Percentiles rank a stretch among this genome's conserved stretches.
phyloP scores from a whole-genome alignment of 2,797 vertebrate species.

The Muscicapa comitata region DNA sequence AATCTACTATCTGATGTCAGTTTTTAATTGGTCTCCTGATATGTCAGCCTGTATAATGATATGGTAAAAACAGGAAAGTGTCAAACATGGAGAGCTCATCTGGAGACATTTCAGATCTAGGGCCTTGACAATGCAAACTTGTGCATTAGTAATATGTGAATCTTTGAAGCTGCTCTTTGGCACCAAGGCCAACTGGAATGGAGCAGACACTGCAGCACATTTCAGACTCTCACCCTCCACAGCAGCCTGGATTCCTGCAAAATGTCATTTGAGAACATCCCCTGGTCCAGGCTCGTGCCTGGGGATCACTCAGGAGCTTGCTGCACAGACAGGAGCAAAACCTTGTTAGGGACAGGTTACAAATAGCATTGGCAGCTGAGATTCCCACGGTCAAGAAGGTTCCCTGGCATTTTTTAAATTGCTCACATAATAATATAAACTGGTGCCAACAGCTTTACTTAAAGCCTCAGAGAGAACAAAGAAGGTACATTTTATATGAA shows the following conservation, averaged over 20 bases:
- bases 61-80: background rate
- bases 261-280: rapidly evolving
- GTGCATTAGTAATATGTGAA: background rate
- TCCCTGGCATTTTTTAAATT: background rate
- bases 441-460: background rate
- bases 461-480: background rate
- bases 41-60: background rate
- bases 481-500: background rate
- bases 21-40: background rate
- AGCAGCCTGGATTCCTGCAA: background rate
- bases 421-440: background rate
- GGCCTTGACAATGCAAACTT: background rate
- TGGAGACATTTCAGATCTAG: background rate
- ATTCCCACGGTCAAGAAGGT: background rate
- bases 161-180: background rate
- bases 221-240: background rate
- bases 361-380: background rate
- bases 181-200: background rate
- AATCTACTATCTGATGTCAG: background rate
- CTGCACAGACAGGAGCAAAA: background rate
- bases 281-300: background rate
- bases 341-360: background rate
- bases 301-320: background rate
- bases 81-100: background rate
- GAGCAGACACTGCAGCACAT: background rate